These are phyloP conservation scores for Trissolcus brochymenae DNA, from an alignment of 2,888 invertebrate genomes.

Conservation along the genomic window DNA sequence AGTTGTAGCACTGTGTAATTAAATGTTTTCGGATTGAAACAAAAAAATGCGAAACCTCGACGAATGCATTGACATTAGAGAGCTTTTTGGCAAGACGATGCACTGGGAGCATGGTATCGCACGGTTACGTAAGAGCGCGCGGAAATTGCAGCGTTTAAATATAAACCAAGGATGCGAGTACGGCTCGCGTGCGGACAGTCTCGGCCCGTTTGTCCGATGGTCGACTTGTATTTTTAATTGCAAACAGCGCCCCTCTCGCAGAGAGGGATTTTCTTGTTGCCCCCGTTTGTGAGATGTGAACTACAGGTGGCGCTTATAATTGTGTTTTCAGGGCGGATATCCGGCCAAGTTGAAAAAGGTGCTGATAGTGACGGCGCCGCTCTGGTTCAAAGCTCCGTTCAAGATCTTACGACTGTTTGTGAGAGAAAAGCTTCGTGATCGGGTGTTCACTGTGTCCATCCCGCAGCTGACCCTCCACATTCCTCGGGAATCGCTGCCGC, in stretches of 20 bases:
- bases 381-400: constrained; percentile 99
- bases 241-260: background rate
- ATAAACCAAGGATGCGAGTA: constrained; percentile 51
- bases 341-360: constrained; percentile 98
- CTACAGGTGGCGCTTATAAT: constrained; percentile 22
- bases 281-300: background rate
- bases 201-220: constrained; percentile 17
- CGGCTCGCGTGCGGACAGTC: constrained; percentile 41
- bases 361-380: constrained; percentile 95
- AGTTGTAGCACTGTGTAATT: too few species aligned
- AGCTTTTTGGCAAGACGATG: constrained; percentile 48
- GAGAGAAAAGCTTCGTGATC: constrained; percentile 94
- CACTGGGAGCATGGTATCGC: constrained; percentile 29
- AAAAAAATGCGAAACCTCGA: too few species aligned
- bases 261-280: background rate
- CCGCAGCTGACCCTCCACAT: constrained; percentile 93
- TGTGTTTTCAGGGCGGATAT: constrained; percentile 90
- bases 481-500: constrained; percentile 91
- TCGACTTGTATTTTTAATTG: constrained; percentile 6
- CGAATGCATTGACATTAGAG: constrained; percentile 2
- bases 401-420: constrained; percentile 96
- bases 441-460: constrained; percentile 95
- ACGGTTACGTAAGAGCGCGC: constrained; percentile 43
- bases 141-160: constrained; percentile 53
- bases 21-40: too few species aligned